Base-by-base conservation (phyloP, 1,140 invertebrate genomes). In the Hylaeus anthracinus region DNA sequence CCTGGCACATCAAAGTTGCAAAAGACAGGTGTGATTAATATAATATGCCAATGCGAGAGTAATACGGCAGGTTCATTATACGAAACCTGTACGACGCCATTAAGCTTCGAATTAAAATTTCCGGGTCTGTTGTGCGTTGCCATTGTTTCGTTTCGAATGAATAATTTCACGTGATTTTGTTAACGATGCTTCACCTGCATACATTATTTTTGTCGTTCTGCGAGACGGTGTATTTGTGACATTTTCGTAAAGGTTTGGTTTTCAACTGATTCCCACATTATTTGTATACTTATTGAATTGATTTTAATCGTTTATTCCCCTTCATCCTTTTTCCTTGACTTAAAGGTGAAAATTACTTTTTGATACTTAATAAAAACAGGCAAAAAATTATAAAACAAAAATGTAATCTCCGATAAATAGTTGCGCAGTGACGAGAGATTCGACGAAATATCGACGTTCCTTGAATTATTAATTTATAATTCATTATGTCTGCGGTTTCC, bases 11-110 rank as follows among this genome's bases (percentile, higher is more conserved):
- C 74, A 82, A 74, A 82, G 79, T 78, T 66, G 58, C 69, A 79
- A 41, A 41, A 79, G 69, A 55, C 81, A 82, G 71, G 81, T 82
- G 75, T 67, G 69, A 82, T 79, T 82, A 82, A 79, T 72, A 67
- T 55, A 71, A 69, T 56, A 58, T 53, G 64, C 39, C 69, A 45
- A 71, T 78, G 65, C 26, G 66, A 55, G 15, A 65, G 53, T 26
- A n/a, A 5, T 39, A 9, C 43, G 51, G 15, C 15, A 9, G 15
- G 45, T 43, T 74, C 58, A 80, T 80, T 80, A 58, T 48, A 60
- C 39, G 63, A 43, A 45, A 45, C 10, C 2, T 55, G 45, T 51
- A 74, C 15, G 26, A 37, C 12, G 15, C 0, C n/a, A 45, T n/a
- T 43, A 37, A 48, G 15, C 14, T 0, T 1, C 43, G 9, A 56